Percentiles rank a stretch among this genome's conserved stretches.
Conservation (phyloP, 2,113 vertebrate species). For the Plecturocebus donacophilus region DNA sequence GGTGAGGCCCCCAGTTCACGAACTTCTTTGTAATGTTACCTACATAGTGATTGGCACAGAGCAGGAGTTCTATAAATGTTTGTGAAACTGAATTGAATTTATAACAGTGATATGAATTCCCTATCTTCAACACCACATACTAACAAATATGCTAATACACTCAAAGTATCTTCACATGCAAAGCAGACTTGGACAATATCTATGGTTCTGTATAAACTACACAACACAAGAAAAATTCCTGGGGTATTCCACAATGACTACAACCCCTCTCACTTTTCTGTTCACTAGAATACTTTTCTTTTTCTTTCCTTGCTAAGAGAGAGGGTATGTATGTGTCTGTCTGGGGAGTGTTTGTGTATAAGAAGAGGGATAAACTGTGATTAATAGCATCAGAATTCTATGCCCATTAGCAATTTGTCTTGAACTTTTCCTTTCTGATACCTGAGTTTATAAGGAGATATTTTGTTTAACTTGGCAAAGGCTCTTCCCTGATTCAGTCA, state of each 20-base stretch:
- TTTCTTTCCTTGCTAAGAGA: background rate
- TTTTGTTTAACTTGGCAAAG: background rate
- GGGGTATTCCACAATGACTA: background rate
- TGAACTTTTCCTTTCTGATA: conserved; percentile 11
- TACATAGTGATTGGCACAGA: background rate
- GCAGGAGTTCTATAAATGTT: background rate
- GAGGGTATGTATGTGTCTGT: background rate
- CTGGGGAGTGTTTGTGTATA: background rate
- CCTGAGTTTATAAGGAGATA: background rate
- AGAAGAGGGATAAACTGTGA: background rate
- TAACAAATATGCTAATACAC: background rate
- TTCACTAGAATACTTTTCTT: background rate
- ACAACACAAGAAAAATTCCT: background rate
- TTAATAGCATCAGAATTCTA: conserved; percentile 2
- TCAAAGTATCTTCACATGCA: background rate
- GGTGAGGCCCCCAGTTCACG: background rate
- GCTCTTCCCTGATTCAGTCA: background rate
- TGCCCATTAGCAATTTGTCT: background rate
- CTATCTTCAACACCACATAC: background rate
- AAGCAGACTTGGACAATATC: background rate
- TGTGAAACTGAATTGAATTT: background rate
- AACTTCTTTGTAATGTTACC: background rate
- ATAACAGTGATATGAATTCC: background rate
- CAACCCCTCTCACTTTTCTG: background rate
- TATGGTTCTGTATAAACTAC: background rate